A percentile compares a stretch with the other conserved stretches of the same genome.
Evolutionary conservation across 2,797 vertebrate genomes (phyloP).

Genomic region (Heliangelus exortis): DNA sequence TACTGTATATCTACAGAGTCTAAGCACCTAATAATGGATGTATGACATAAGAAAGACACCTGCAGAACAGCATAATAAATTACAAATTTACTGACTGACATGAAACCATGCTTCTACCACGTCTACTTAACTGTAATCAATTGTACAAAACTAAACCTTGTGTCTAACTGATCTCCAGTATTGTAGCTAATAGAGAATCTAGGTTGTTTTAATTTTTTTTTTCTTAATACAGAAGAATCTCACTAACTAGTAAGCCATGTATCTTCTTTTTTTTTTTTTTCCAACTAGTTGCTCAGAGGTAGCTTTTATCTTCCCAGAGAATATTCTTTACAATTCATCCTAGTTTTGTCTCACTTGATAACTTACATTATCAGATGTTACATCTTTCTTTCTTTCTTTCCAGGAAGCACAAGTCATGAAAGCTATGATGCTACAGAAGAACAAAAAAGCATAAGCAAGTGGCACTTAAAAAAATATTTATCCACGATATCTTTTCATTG

Average conservation of each 20-base stretch:
- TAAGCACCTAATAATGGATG: not conserved
- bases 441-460: not conserved
- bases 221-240: not conserved
- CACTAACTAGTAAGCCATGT: not conserved
- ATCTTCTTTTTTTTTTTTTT: not conserved
- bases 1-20: not conserved
- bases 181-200: not conserved
- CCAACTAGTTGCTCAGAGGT: not conserved
- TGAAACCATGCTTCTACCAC: not conserved
- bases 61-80: not conserved
- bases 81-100: not conserved
- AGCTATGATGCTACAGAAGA: not conserved
- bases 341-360: not conserved
- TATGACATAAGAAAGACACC: not conserved
- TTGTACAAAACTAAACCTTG: not conserved
- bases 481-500: not conserved
- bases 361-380: not conserved
- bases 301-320: not conserved
- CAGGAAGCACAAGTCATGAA: not conserved
- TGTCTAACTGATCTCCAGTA: not conserved
- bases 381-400: not conserved
- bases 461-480: not conserved
- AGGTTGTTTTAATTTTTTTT: not conserved
- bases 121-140: not conserved
- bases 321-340: rapidly evolving